A percentile compares a stretch with the other conserved stretches of the same genome.
These are phyloP conservation scores for Prionace glauca DNA, from an alignment of 2,797 vertebrate genomes.

Conservation along the genomic window DNA sequence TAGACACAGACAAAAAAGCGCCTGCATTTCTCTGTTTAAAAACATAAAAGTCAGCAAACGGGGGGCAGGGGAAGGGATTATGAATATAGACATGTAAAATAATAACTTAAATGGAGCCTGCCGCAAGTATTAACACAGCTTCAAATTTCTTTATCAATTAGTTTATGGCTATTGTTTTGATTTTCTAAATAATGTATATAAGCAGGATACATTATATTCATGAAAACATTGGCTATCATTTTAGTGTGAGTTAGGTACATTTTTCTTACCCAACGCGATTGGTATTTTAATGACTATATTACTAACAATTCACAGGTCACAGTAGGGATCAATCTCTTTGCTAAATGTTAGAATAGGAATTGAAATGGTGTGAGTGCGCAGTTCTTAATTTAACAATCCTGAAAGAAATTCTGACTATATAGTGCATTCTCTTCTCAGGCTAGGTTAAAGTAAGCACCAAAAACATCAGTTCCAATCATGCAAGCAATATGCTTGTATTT, in stretches of 20 bases:
- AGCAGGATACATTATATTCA: constrained; percentile 4
- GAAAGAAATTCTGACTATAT: neutral
- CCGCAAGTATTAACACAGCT: constrained; percentile 15
- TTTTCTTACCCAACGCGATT: neutral
- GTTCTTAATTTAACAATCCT: constrained; percentile 1
- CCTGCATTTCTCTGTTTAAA: constrained; percentile 23
- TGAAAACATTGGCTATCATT: neutral
- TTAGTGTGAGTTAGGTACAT: constrained; percentile 14
- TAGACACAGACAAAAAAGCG: constrained; percentile 19
- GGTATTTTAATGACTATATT: constrained; percentile 34
- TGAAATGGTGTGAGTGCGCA: neutral
- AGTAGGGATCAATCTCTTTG: constrained; percentile 13
- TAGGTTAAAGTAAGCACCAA: neutral
- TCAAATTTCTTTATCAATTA: constrained; percentile 32
- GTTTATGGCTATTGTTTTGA: constrained; percentile 1
- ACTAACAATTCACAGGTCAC: neutral
- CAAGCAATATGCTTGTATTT: constrained; percentile 8
- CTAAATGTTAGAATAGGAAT: constrained; percentile 21
- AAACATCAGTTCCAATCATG: neutral
- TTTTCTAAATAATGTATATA: constrained; percentile 1
- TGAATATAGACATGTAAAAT: constrained; percentile 20
- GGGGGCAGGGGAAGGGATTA: neutral
- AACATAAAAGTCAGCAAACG: neutral
- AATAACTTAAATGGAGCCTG: neutral
- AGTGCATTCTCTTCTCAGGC: neutral